Base-by-base conservation (phyloP, 2,797 vertebrate species). In the Schizopygopsis pylzovi region DNA sequence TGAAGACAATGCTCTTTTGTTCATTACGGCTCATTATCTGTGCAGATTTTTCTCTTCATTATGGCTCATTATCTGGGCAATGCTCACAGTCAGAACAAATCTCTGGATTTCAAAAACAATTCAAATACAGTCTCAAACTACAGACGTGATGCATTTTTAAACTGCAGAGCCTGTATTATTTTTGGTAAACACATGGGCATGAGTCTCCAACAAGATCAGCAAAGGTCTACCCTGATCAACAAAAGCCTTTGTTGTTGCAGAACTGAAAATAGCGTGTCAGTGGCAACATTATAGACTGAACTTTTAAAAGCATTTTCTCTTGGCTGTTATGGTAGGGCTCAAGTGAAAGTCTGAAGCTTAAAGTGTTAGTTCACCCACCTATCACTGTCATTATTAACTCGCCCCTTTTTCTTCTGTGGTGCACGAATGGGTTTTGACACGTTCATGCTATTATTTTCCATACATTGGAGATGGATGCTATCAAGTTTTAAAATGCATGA, bases 11-110 rank as follows among this genome's bases (percentile, higher is more conserved):
- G 78, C 45, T 81, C 77, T 81, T 85, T 73, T 72, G 45, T 72
- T 81, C 56, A 73, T 85, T 85, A 67, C 18, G 56, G 22, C 56
- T 85, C 83, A 85, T 85, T 85, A 85, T 71, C 76, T 75, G 67
- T 18, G 13, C 54, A 12, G 6, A 73, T 80, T 73, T 80, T 73
- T 43, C 41, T 80, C 20, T 81, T 85, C 54, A 63, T 80, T 85
- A 79, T 15, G 65, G 76, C 52, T 85, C 76, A 79, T 85, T 85
- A 85, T 79, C 76, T 63, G 41, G 56, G 41, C 52, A 79, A 72
- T 25, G 49, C 37, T 79, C 25, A 37, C 65, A 79, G 65, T 70
- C 52, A n/a, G 76, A 71, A 79, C 52, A 71, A 85, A 85, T 71
- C 28, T 67, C 49, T 20, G 20, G 43, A 85, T 80, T 68, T 79